These are phyloP conservation scores for Ptilodon capucinus DNA, from an alignment of 2,888 invertebrate species.

Conservation along the genomic window DNA sequence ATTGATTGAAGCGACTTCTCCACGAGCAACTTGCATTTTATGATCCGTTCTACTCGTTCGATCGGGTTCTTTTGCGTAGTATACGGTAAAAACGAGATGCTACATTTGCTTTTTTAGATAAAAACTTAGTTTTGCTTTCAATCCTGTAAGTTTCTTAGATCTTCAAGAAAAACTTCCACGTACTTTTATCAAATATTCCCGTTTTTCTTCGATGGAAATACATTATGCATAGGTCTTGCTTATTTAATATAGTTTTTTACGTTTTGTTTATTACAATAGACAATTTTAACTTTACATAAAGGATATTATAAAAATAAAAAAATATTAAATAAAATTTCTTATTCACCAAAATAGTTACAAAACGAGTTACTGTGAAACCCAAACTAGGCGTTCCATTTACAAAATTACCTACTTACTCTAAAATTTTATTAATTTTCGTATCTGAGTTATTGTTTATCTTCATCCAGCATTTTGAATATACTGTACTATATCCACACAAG, in stretches of 20 bases:
- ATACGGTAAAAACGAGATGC: conserved; percentile 44
- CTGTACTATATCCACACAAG: conserved; percentile 56
- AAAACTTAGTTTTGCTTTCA: conserved; percentile 15
- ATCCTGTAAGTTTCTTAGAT: conserved; percentile 18
- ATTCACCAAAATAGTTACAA: too few species aligned
- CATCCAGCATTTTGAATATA: conserved; percentile 35
- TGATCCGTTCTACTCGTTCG: conserved; percentile 71
- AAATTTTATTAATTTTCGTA: too few species aligned
- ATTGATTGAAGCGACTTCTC: conserved; percentile 78
- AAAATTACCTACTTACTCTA: too few species aligned
- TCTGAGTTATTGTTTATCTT: not conserved
- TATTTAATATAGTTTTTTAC: not conserved
- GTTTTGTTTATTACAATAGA: not conserved
- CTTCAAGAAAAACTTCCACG: conserved; percentile 13
- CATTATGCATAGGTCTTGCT: too few species aligned
- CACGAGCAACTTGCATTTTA: conserved; percentile 71
- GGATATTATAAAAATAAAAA: too few species aligned
- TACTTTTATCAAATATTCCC: conserved; percentile 19
- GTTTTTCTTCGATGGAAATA: conserved; percentile 7
- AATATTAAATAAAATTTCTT: too few species aligned
- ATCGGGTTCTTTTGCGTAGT: conserved; percentile 49
- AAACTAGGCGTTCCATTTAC: too few species aligned
- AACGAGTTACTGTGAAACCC: too few species aligned
- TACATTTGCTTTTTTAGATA: conserved; percentile 23
- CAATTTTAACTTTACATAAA: too few species aligned